Base-by-base conservation (phyloP, 2,113 vertebrate species). In the Actenoides hombroni region DNA sequence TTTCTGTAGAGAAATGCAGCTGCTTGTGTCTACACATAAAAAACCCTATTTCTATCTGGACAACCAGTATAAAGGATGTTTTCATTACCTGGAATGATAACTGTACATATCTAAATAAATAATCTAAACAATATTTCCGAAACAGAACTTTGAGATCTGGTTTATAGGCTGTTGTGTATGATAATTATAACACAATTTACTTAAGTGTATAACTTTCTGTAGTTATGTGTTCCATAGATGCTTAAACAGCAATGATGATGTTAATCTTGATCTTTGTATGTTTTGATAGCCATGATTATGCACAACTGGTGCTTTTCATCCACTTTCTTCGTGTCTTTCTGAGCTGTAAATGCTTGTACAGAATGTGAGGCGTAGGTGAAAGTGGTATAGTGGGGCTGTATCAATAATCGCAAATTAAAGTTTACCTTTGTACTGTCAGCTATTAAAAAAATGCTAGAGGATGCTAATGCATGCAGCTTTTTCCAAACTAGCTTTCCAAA, bases 381-480 rank as follows among this genome's bases (percentile, higher is more conserved):
- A 65, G 31, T 6, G 19, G 19, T 54, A 13, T 35, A 42, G 10
- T 42, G 16, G 8, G 5, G 76, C 48, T 71, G 3, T 51, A 48
- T 48, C 23, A 33, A 19, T 17, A 57, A 33, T 2, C 1, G 0
- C 23, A 63, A 74, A 67, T 10, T 4, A 24, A 67, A 93, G n/a
- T 51, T 59, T 49, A 79, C 54, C 35, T 86, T 87, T 39, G 65
- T 48, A 65, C 29, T 15, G 61, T 33, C 48, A 61, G 39, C 20
- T 42, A 42, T 11, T 16, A 53, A 85, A 88, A 53, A 57, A 83
- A 77, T 25, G 16, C 13, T 73, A 63, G 49, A 70, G 49, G 37
- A 63, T 42, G 11, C 40, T n/a, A 42, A 16, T 0, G 0, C 11
- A 42, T 3, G 6, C 13, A 3, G 7, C 11, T 80, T 53, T 90